Base-by-base conservation (phyloP, 2,888 invertebrate genomes). In the Mythimna impura region DNA sequence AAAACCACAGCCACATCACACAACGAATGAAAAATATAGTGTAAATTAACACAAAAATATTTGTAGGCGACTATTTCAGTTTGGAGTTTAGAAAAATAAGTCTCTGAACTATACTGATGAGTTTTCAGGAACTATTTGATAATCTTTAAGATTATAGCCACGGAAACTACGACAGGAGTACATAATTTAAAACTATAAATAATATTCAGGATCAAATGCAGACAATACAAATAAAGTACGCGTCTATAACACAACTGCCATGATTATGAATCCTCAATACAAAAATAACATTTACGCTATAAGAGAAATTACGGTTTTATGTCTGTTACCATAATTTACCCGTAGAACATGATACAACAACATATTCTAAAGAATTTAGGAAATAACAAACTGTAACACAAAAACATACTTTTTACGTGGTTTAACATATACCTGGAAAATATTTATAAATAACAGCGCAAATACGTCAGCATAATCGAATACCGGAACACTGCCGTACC, bases 1-100 rank as follows among this genome's bases (percentile, higher is more conserved):
- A 36, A 73, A 74, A 80, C 83, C 80, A 22, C 67, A 68, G 50
- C 79, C 68, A 82, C 80, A 82, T 78, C 83, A 80, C 43, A 73
- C 43, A 60, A 47, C 5, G 47, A 82, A 54, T 63, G 50, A n/a
- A 52, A 78, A 68, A 76, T 47, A 43, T 61, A 63, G 55, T 61
- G 54, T 66, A 76, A 78, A 82, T 30, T 10, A 52, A 61, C 50
- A 52, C n/a, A n/a, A 40, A 36, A 30, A 65, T n/a, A 9, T 61
- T 47, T 40, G 30, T 62, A 66, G 34, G 22, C 6, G 25, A 47
- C 22, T 62, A 62, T 36, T 73, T 62, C 30, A 63, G 58, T 30
- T 22, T 14, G 9, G 3, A 43, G 40, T 61, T 55, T 34, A 30
- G 20, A n/a, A 22, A 50, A 60, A 40, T 43, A 40, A 30, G 34